Evolutionary conservation across 2,888 invertebrate species (phyloP).

Genomic region (Acleris holmiana): DNA sequence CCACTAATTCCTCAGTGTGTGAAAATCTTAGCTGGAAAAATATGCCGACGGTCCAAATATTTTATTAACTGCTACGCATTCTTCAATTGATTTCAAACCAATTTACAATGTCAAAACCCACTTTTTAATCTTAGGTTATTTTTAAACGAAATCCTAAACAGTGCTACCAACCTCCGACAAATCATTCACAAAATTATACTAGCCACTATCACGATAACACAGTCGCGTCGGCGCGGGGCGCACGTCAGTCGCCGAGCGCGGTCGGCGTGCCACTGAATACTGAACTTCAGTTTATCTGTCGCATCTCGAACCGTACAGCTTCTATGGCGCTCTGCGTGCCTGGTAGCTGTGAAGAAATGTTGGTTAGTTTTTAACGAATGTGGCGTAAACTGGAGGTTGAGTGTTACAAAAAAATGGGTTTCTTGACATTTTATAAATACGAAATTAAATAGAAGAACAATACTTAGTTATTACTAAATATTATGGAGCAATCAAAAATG

Average conservation of each 20-base stretch:
- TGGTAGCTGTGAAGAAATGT: slow-evolving; percentile 52
- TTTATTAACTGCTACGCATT: neutral
- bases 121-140: neutral
- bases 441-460: neutral
- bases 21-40: too few relatives aligned
- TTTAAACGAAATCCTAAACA: slow-evolving; percentile 26
- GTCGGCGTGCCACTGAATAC: slow-evolving; percentile 68
- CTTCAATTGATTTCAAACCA: neutral
- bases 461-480: too few relatives aligned
- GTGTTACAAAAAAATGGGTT: neutral
- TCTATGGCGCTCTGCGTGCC: slow-evolving; percentile 58
- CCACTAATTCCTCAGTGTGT: too few relatives aligned
- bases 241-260: slow-evolving; percentile 64
- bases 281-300: slow-evolving; percentile 60
- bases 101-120: neutral
- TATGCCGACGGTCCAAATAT: too few relatives aligned
- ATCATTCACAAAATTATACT: slow-evolving; percentile 44
- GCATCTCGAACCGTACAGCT: slow-evolving; percentile 62
- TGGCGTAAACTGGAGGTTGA: neutral
- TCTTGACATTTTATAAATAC: neutral
- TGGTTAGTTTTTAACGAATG: neutral
- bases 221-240: slow-evolving; percentile 38
- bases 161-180: slow-evolving; percentile 47
- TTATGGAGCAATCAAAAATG: too few relatives aligned
- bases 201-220: slow-evolving; percentile 43